A percentile compares a stretch with the other conserved stretches of the same genome.
phyloP scores from a whole-genome alignment of 2,113 vertebrate genomes.

The Typhlomys cinereus region DNA sequence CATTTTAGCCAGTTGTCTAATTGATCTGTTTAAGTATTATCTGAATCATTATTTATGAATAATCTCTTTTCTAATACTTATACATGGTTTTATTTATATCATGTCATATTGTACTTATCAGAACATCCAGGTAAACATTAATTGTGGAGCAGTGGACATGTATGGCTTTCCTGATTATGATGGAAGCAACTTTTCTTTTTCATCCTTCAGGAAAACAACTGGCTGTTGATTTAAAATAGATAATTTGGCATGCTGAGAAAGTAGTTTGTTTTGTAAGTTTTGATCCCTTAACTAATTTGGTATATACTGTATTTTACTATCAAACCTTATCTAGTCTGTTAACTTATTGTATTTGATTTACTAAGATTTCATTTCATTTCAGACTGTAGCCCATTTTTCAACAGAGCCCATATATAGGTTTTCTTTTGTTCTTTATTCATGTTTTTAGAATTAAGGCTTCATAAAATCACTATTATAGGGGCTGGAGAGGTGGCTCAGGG shows the following conservation, averaged over 20 bases:
- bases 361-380: neutral
- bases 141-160: neutral
- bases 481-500: no score
- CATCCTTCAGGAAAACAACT: neutral
- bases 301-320: neutral
- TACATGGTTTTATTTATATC: constrained; percentile 7
- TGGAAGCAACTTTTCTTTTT: neutral
- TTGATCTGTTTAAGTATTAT: neutral
- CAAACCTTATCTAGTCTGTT: neutral
- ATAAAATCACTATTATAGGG: neutral
- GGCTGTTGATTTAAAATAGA: neutral
- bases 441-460: neutral
- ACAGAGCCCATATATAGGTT: neutral
- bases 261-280: constrained; percentile 9
- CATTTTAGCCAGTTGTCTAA: neutral
- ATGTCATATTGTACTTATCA: neutral
- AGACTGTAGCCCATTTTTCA: neutral
- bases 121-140: neutral
- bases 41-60: constrained; percentile 5
- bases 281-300: constrained; percentile 13
- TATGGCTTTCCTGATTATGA: neutral
- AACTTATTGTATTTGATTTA: neutral
- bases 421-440: neutral
- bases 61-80: neutral
- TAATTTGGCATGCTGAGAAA: constrained; percentile 1